These are phyloP conservation scores for Hippocampus comes DNA, from an alignment of 2,113 vertebrate species.

Conservation along the genomic window DNA sequence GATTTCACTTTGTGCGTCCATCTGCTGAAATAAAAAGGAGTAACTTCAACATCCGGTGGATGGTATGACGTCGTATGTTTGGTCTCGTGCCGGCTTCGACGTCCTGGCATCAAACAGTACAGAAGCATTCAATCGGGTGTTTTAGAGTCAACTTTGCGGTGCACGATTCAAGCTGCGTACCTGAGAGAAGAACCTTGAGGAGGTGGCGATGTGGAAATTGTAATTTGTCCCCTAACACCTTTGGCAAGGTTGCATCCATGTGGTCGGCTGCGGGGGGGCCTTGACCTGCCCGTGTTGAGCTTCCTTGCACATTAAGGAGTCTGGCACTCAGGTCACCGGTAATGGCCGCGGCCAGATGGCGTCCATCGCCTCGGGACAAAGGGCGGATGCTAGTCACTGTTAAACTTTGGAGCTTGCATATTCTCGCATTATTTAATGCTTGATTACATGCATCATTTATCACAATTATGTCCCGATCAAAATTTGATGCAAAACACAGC, in stretches of 20 bases:
- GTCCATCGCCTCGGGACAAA: conserved; percentile 71
- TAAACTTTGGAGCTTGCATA: conserved; percentile 76
- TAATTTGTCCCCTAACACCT: conserved; percentile 72
- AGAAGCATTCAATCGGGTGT: background rate
- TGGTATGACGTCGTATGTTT: too few species aligned
- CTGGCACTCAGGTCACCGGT: conserved; percentile 71
- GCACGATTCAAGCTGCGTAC: background rate
- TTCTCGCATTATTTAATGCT: conserved; percentile 75
- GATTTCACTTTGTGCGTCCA: too few species aligned
- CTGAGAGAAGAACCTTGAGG: conserved; percentile 29
- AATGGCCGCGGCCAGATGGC: conserved; percentile 75
- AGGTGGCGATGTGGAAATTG: conserved; percentile 46
- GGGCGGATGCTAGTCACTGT: conserved; percentile 71
- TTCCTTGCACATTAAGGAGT: conserved; percentile 73
- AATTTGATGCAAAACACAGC: conserved; percentile 75
- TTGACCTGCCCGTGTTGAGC: conserved; percentile 72
- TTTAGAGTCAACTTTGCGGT: background rate
- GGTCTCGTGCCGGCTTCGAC: too few species aligned
- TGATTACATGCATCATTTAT: conserved; percentile 82
- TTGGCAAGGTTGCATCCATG: conserved; percentile 74
- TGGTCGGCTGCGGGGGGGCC: conserved; percentile 68
- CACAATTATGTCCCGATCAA: conserved; percentile 80
- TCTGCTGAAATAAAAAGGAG: too few species aligned
- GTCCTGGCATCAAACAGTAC: background rate
- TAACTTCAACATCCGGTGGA: too few species aligned